A percentile compares a stretch with the other conserved stretches of the same genome.
Evolutionary conservation across 1,140 invertebrate species (phyloP).

Genomic region (Sweltsa coloradensis): DNA sequence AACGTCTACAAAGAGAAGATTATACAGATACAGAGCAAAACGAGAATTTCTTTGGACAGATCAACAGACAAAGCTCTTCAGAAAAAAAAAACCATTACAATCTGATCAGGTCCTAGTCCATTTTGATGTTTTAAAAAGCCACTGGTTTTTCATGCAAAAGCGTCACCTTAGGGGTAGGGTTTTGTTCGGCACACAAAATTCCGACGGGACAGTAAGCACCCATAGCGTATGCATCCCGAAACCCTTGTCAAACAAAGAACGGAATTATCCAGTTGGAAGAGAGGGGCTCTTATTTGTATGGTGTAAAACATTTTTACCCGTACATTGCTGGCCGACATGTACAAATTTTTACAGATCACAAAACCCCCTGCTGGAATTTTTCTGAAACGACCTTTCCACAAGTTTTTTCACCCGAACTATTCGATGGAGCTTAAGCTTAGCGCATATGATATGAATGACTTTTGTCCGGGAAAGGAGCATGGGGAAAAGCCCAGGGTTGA

Average conservation of each 20-base stretch:
- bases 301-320: constrained; percentile 36
- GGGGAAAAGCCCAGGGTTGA: constrained; percentile 22
- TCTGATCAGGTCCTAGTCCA: constrained; percentile 22
- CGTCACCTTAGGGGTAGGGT: constrained; percentile 22
- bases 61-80: constrained; percentile 20
- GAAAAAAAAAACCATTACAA: constrained; percentile 22
- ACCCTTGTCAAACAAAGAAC: constrained; percentile 28
- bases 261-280: constrained; percentile 40
- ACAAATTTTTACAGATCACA: constrained; percentile 34
- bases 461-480: constrained; percentile 20
- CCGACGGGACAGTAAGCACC: constrained; percentile 23
- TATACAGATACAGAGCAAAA: constrained; percentile 17
- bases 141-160: constrained; percentile 33
- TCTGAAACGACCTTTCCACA: constrained; percentile 22
- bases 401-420: constrained; percentile 24
- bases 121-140: constrained; percentile 27
- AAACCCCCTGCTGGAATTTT: constrained; percentile 33
- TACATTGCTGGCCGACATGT: constrained; percentile 38
- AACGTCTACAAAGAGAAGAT: constrained; percentile 19
- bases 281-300: constrained; percentile 35
- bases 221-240: constrained; percentile 32
- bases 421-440: constrained; percentile 24
- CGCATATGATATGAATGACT: constrained; percentile 24
- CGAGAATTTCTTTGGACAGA: constrained; percentile 18
- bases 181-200: constrained; percentile 18